Percentiles rank a stretch among this genome's conserved stretches.
phyloP scores from a whole-genome alignment of 2,888 invertebrate genomes.

The Hanleya hanleyi region DNA sequence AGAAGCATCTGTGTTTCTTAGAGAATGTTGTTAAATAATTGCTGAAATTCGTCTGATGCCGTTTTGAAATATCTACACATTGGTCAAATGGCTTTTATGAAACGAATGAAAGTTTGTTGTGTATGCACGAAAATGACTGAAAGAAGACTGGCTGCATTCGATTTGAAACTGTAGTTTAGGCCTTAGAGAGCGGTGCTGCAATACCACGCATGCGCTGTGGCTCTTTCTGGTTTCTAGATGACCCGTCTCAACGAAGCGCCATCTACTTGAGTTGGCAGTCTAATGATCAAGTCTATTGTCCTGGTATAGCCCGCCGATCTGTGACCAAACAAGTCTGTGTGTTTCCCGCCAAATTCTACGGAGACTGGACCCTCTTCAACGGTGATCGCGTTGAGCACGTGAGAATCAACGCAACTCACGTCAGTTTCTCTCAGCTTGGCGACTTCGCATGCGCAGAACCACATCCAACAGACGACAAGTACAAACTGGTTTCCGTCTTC shows the following conservation, averaged over 20 bases:
- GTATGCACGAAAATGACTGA: too few relatives aligned
- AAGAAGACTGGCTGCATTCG: constrained; percentile 25
- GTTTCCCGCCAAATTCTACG: constrained; percentile 54
- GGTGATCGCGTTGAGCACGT: constrained; percentile 51
- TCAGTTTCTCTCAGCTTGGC: constrained; percentile 58
- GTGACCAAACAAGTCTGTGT: constrained; percentile 44
- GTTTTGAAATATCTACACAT: too few relatives aligned
- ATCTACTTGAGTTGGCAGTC: constrained; percentile 10
- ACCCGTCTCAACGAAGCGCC: constrained; percentile 10
- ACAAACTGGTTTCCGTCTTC: constrained; percentile 62
- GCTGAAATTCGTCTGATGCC: too few relatives aligned
- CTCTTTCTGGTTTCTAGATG: constrained; percentile 13
- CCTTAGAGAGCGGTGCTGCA: constrained; percentile 7
- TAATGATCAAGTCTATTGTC: constrained; percentile 25
- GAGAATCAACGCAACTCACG: constrained; percentile 49
- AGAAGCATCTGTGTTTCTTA: too few relatives aligned
- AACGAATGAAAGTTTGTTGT: too few relatives aligned
- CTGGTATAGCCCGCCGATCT: constrained; percentile 36
- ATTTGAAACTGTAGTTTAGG: constrained; percentile 25
- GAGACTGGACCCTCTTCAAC: constrained; percentile 63
- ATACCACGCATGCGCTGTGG: constrained; percentile 11
- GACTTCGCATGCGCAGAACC: constrained; percentile 58
- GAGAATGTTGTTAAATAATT: too few relatives aligned
- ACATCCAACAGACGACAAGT: constrained; percentile 52
- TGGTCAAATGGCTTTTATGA: too few relatives aligned